These are phyloP conservation scores for Rotaria socialis DNA, from an alignment of 2,888 invertebrate species.

Conservation along the genomic window DNA sequence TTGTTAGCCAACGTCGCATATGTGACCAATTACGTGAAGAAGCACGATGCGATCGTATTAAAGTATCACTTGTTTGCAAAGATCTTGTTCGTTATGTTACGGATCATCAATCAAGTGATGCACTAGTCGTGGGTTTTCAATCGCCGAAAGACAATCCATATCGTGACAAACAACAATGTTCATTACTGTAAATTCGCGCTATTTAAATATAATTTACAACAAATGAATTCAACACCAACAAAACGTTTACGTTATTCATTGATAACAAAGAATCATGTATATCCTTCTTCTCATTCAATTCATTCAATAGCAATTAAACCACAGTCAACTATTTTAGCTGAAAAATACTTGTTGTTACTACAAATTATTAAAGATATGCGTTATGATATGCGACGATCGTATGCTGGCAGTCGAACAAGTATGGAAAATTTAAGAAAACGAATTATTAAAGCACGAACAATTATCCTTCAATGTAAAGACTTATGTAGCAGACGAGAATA, in stretches of 20 bases:
- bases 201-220: background rate
- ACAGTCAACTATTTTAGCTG: background rate
- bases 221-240: background rate
- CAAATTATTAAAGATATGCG: slow-evolving; percentile 6
- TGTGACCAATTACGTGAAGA: slow-evolving; percentile 8
- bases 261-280: background rate
- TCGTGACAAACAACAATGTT: slow-evolving; percentile 7
- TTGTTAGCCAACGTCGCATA: background rate
- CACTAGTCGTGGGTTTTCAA: background rate
- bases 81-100: slow-evolving; percentile 3
- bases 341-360: background rate
- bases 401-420: slow-evolving; percentile 8
- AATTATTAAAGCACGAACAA: background rate
- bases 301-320: background rate
- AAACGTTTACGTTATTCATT: slow-evolving; percentile 10
- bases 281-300: background rate
- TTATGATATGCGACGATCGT: slow-evolving; percentile 1
- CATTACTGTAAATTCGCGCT: slow-evolving; percentile 8
- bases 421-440: slow-evolving; percentile 19
- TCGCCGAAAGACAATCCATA: slow-evolving; percentile 28
- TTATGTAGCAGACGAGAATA: slow-evolving; percentile 5
- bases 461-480: background rate
- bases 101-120: slow-evolving; percentile 33
- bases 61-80: slow-evolving; percentile 34
- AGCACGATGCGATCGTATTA: background rate